A percentile compares a stretch with the other conserved stretches of the same genome.
phyloP scores from a whole-genome alignment of 1,140 invertebrate species.

The Nixonia krombeini region DNA sequence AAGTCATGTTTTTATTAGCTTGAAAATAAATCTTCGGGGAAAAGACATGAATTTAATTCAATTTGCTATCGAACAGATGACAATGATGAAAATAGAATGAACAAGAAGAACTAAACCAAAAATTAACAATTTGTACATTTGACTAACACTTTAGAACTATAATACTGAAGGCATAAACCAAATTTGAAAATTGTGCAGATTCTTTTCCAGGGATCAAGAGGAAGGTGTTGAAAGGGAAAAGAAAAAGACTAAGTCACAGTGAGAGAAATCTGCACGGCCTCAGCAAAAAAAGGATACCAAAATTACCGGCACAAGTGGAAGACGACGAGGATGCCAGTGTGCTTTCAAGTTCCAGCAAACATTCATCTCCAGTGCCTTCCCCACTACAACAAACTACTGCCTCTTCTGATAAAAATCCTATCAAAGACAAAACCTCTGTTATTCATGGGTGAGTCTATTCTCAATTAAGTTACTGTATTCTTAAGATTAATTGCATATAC shows the following conservation, averaged over 20 bases:
- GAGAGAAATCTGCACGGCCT: slow-evolving; percentile 57
- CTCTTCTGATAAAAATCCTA: slow-evolving; percentile 40
- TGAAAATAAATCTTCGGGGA: too few relatives aligned
- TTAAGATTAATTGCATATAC: too few relatives aligned
- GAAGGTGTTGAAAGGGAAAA: slow-evolving; percentile 73
- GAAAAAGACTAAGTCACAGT: slow-evolving; percentile 54
- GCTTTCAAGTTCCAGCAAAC: slow-evolving; percentile 69
- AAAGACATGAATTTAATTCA: too few relatives aligned
- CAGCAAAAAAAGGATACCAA: slow-evolving; percentile 60
- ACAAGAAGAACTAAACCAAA: too few relatives aligned
- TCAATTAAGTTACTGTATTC: too few relatives aligned
- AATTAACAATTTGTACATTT: too few relatives aligned
- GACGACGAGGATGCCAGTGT: slow-evolving; percentile 65
- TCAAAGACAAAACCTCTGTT: background rate
- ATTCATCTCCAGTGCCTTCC: slow-evolving; percentile 73
- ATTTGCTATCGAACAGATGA: too few relatives aligned
- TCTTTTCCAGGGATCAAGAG: slow-evolving; percentile 71
- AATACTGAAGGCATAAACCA: too few relatives aligned
- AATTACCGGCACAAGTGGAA: slow-evolving; percentile 54
- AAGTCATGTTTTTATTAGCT: too few relatives aligned
- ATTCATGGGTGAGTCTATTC: slow-evolving; percentile 4
- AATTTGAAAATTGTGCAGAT: background rate
- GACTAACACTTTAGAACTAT: too few relatives aligned
- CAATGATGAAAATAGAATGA: too few relatives aligned
- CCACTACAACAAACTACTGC: slow-evolving; percentile 61